A percentile compares a stretch with the other conserved stretches of the same genome.
phyloP scores from a whole-genome alignment of 1,140 invertebrate genomes.

The Caerostris darwini region DNA sequence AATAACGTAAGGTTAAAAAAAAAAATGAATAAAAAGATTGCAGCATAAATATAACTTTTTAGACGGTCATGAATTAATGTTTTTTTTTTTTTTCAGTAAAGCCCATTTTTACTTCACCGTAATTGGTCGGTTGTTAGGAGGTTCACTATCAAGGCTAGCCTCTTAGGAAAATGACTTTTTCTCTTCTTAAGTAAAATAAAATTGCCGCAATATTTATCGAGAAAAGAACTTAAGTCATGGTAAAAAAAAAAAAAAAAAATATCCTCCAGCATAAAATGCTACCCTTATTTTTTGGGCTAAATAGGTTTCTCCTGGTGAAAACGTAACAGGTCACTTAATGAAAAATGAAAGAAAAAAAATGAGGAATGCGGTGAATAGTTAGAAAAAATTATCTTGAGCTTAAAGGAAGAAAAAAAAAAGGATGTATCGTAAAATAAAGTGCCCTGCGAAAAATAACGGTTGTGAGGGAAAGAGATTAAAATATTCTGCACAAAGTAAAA shows the following conservation, averaged over 20 bases:
- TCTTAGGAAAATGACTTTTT: constrained; percentile 39
- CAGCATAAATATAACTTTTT: background rate
- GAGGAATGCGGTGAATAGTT: background rate
- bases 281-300: background rate
- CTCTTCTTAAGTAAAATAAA: background rate
- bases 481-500: constrained; percentile 36
- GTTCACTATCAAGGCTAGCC: background rate
- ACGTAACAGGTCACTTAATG: constrained; percentile 62
- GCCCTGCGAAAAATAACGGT: constrained; percentile 43
- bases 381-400: background rate
- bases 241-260: background rate
- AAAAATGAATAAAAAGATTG: background rate
- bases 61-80: background rate
- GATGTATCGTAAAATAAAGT: constrained; percentile 37
- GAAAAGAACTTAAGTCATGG: background rate
- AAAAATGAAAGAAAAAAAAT: constrained; percentile 1
- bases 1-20: background rate
- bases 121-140: background rate
- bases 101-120: background rate
- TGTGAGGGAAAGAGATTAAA: constrained; percentile 45
- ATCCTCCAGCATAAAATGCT: background rate
- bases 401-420: constrained; percentile 6
- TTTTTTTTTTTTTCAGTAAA: background rate
- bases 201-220: constrained; percentile 18
- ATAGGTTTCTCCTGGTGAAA: constrained; percentile 43